Percentiles rank a stretch among this genome's conserved stretches.
phyloP scores from a whole-genome alignment of 2,888 invertebrate genomes.

The Agrochola macilenta region DNA sequence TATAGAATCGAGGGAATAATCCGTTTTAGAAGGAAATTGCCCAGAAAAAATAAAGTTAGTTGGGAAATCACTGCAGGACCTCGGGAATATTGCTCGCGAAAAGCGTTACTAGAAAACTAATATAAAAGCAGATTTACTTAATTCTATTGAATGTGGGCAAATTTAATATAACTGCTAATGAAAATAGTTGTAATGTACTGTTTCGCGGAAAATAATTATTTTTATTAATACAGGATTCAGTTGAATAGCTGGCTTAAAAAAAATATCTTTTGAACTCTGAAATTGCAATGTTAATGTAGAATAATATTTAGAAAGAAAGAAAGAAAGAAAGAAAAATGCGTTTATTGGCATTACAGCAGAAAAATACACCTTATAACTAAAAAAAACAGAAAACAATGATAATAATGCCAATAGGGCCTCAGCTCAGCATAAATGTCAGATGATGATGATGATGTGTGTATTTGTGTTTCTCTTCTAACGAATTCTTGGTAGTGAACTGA shows the following conservation, averaged over 20 bases:
- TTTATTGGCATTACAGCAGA: too few species aligned
- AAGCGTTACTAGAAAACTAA: slow-evolving; percentile 27
- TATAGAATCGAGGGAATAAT: slow-evolving; percentile 46
- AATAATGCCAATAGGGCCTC: too few species aligned
- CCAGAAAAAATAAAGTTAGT: slow-evolving; percentile 52
- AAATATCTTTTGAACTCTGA: too few species aligned
- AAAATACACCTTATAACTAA: too few species aligned
- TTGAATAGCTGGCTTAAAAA: background rate
- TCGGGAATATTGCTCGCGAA: slow-evolving; percentile 36
- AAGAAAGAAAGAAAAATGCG: too few species aligned
- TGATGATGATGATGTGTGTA: too few species aligned
- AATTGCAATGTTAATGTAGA: background rate
- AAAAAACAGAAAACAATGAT: too few species aligned
- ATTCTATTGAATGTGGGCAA: background rate
- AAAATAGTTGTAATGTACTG: background rate
- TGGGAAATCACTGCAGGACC: slow-evolving; percentile 43
- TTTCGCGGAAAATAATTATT: background rate
- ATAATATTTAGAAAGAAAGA: too few species aligned
- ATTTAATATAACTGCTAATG: background rate
- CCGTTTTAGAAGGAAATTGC: slow-evolving; percentile 58
- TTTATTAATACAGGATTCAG: background rate
- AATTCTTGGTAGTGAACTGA: background rate
- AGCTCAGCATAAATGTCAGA: too few species aligned
- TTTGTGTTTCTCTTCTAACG: background rate
- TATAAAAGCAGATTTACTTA: slow-evolving; percentile 3